Conservation (phyloP, 2,888 invertebrate genomes). For the Sicus ferrugineus region DNA sequence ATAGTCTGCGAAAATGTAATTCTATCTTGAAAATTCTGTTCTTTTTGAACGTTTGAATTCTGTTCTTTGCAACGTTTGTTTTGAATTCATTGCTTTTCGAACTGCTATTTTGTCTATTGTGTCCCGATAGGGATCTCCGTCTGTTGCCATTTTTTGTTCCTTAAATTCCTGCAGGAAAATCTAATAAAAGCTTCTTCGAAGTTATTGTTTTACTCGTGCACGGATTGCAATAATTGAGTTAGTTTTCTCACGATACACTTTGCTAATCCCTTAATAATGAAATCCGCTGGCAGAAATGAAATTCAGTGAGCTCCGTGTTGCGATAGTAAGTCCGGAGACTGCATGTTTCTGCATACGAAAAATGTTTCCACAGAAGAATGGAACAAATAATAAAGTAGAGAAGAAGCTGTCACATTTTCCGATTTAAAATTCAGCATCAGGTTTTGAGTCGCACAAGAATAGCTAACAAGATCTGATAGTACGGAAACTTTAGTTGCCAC, state of each 20-base stretch:
- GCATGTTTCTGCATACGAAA: slow-evolving; percentile 1
- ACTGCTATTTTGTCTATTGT: too few species aligned
- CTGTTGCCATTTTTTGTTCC: too few species aligned
- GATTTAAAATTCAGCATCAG: background rate
- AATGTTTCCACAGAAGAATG: background rate
- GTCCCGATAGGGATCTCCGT: too few species aligned
- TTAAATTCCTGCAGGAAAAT: too few species aligned
- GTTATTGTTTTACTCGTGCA: too few species aligned
- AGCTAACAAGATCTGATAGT: background rate
- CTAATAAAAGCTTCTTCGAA: too few species aligned
- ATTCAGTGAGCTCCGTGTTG: background rate
- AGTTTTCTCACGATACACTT: background rate
- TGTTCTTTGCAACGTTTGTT: too few species aligned
- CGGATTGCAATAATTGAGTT: background rate
- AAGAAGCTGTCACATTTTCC: background rate
- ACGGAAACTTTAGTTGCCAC: background rate
- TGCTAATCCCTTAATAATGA: slow-evolving; percentile 1
- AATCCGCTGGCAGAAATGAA: background rate
- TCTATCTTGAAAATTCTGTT: too few species aligned
- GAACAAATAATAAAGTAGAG: background rate
- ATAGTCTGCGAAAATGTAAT: too few species aligned
- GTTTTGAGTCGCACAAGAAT: background rate
- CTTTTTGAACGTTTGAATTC: too few species aligned
- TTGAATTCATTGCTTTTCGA: too few species aligned
- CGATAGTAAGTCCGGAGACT: background rate